Evolutionary conservation across 2,797 vertebrate species (phyloP), one percentile per base, ranked within the genome.

Genomic region (Notoglanidium macrostoma): DNA sequence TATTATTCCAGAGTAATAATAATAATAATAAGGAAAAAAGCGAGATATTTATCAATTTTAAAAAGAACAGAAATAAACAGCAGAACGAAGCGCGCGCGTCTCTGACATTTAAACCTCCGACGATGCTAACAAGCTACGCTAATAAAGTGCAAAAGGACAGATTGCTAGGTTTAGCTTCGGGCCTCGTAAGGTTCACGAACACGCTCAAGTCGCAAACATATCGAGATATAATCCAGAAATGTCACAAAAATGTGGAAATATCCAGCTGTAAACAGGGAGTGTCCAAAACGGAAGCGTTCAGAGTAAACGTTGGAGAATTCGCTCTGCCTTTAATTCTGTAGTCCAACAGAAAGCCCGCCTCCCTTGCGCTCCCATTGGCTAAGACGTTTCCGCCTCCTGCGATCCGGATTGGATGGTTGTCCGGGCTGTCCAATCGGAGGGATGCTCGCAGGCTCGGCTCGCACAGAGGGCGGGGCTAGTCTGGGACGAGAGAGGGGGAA

Each of bases 271-370:
- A 74, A 85, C 72, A 74, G 84, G 73, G 84, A 77, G 72, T 26
- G 59, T 85, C 84, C 84, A 12, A 77, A 77, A 77, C 73, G 84
- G 84, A 85, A 77, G 78, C 80, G 84, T 76, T 76, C 84, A 51
- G 26, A 65, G 40, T 61, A 44, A 49, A 83, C 44, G n/a, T 1
- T 2, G 40, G 32, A 57, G 68, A 59, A 32, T 12, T 32, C 73
- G 32, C 59, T 54, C 84, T 65, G 84, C 55, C 84, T 63, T 77
- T 77, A 77, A 77, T 23, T 49, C 73, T 51, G 44, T 21, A 23
- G 26, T 32, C 68, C 19, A 32, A 10, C 26, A 14, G 10, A 26
- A 0, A 49, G 2, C 72, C 73, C 84, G 84, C 72, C 72, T 74
- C 19, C 84, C 6, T 17, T 6, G n/a, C 1, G 15, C 80, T 35